Conservation (phyloP, 2,888 invertebrate species). For the Aspidiotus rigidus region DNA sequence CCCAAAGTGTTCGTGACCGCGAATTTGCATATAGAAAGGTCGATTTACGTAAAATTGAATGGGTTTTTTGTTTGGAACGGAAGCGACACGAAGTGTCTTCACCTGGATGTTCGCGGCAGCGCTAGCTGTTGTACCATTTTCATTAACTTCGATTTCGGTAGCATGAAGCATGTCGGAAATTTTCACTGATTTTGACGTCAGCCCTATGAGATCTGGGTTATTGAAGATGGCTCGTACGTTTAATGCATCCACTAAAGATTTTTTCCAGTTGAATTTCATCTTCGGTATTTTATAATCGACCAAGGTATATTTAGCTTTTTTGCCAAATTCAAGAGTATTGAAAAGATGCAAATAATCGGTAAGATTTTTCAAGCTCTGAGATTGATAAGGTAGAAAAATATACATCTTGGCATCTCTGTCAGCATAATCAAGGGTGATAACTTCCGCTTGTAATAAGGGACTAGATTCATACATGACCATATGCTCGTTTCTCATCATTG, state of each 20-base stretch:
- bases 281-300: background rate
- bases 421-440: background rate
- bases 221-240: background rate
- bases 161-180: background rate
- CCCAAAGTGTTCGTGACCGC: too few species aligned
- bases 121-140: constrained; percentile 6
- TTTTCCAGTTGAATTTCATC: background rate
- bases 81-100: background rate
- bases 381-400: background rate
- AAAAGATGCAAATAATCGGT: background rate
- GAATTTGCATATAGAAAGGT: background rate
- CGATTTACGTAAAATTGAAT: background rate
- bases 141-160: constrained; percentile 1
- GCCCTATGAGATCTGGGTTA: background rate
- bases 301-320: background rate
- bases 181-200: background rate
- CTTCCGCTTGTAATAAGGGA: background rate
- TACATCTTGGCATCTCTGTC: background rate
- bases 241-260: background rate
- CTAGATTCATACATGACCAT: background rate
- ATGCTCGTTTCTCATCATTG: background rate
- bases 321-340: background rate
- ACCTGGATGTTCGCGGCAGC: background rate
- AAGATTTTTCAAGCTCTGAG: background rate
- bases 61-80: background rate